Conservation (phyloP, 1,140 invertebrate genomes). For the Vollenhovia emeryi region DNA sequence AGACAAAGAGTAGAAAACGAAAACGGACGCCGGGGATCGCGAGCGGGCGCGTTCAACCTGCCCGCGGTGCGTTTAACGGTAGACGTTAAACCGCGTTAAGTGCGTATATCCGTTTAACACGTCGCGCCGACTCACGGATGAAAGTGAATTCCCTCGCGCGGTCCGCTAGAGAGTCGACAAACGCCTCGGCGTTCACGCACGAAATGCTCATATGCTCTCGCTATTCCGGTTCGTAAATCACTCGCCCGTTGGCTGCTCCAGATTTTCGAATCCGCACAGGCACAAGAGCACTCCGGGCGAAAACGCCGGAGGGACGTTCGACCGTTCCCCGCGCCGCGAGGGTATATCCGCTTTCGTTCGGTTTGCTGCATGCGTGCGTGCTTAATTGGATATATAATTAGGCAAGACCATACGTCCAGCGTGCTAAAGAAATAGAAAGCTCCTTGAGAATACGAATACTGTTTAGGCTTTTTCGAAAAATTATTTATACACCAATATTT, state of each 20-base stretch:
- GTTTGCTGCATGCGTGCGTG: too few species aligned
- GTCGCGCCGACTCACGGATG: constrained; percentile 42
- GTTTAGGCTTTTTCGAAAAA: too few species aligned
- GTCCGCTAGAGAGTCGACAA: constrained; percentile 25
- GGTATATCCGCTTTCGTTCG: constrained; percentile 4
- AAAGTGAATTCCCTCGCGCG: constrained; percentile 65
- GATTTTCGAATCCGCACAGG: constrained; percentile 49
- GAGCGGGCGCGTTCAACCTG: not conserved
- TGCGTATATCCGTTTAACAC: constrained; percentile 40
- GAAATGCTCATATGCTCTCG: constrained; percentile 13
- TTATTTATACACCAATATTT: too few species aligned
- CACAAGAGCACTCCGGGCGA: not conserved
- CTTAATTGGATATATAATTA: not conserved
- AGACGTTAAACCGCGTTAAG: constrained; percentile 54
- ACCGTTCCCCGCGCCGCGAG: not conserved
- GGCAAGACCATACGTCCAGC: too few species aligned
- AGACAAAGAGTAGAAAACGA: not conserved
- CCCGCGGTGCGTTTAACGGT: constrained; percentile 36
- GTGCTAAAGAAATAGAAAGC: not conserved
- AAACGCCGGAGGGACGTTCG: not conserved
- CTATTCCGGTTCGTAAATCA: constrained; percentile 65
- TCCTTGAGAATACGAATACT: not conserved
- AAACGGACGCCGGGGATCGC: not conserved
- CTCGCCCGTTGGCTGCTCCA: constrained; percentile 46
- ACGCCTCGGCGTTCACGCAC: not conserved